Percentiles rank a stretch among this genome's conserved stretches.
phyloP scores from a whole-genome alignment of 2,888 invertebrate genomes.

The Gibbula magus region DNA sequence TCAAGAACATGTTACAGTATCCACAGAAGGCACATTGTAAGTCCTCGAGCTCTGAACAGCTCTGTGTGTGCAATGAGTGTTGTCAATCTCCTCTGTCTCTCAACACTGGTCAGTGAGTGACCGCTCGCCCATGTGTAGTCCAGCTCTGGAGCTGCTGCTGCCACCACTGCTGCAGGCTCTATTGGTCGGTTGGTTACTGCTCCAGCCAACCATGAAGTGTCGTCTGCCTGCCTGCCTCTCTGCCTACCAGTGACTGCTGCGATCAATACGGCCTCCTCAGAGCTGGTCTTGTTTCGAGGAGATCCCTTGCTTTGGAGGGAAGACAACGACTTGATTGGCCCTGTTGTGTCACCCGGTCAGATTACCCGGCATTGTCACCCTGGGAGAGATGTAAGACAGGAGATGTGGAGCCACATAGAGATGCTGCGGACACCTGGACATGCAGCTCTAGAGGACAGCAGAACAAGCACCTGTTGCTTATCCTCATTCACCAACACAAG shows the following conservation, averaged over 20 bases:
- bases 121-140: not conserved
- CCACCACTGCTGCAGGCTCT: not conserved
- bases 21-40: not conserved
- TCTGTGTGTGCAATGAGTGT: too few relatives aligned
- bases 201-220: slow-evolving; percentile 7
- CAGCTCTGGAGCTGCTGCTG: not conserved
- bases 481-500: not conserved
- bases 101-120: not conserved
- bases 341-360: not conserved
- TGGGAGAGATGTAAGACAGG: not conserved
- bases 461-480: not conserved
- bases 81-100: too few relatives aligned
- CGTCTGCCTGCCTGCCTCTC: not conserved
- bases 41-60: not conserved
- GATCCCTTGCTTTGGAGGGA: not conserved
- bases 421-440: too few relatives aligned
- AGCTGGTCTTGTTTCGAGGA: not conserved
- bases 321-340: not conserved
- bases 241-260: not conserved
- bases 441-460: not conserved
- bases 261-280: slow-evolving; percentile 5
- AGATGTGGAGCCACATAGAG: too few relatives aligned
- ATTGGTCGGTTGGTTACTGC: too few relatives aligned
- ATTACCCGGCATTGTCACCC: not conserved
- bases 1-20: not conserved